Conservation (phyloP, 2,113 vertebrate genomes). For the Caretta caretta region DNA sequence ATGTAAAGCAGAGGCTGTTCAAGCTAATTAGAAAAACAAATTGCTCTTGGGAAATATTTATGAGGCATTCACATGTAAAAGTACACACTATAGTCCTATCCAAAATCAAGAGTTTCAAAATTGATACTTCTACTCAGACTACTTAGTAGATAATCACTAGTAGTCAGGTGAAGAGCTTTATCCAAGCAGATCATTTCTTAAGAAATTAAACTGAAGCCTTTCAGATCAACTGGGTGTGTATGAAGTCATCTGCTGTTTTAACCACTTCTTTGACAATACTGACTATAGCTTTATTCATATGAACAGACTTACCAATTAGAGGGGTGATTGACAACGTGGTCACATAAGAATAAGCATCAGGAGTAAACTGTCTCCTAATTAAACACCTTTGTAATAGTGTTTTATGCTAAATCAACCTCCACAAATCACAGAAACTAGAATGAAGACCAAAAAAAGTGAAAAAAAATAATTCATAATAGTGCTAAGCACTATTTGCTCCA, state of each 20-base stretch:
- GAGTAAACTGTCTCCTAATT: slow-evolving; percentile 50
- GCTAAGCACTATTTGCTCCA: not conserved
- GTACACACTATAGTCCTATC: slow-evolving; percentile 28
- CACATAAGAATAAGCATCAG: slow-evolving; percentile 49
- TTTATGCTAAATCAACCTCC: slow-evolving; percentile 30
- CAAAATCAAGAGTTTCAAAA: slow-evolving; percentile 61
- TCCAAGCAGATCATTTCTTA: slow-evolving; percentile 43
- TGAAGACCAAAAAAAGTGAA: not conserved
- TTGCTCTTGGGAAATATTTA: slow-evolving; percentile 69
- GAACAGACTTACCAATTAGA: slow-evolving; percentile 39
- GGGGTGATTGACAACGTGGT: slow-evolving; percentile 51
- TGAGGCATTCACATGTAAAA: slow-evolving; percentile 66
- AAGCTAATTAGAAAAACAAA: slow-evolving; percentile 71
- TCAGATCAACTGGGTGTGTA: not conserved
- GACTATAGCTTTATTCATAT: slow-evolving; percentile 38
- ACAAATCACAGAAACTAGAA: slow-evolving; percentile 1
- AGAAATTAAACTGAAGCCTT: slow-evolving; percentile 52
- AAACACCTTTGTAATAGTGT: slow-evolving; percentile 21
- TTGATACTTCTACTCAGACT: slow-evolving; percentile 30
- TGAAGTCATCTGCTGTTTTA: slow-evolving; percentile 26
- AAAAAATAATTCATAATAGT: not conserved
- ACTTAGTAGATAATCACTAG: slow-evolving; percentile 50
- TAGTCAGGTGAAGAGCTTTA: slow-evolving; percentile 43
- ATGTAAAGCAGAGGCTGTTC: slow-evolving; percentile 51
- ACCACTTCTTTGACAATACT: slow-evolving; percentile 44